Conservation (phyloP, 2,113 vertebrate genomes). For the Rousettus leschenaultii region DNA sequence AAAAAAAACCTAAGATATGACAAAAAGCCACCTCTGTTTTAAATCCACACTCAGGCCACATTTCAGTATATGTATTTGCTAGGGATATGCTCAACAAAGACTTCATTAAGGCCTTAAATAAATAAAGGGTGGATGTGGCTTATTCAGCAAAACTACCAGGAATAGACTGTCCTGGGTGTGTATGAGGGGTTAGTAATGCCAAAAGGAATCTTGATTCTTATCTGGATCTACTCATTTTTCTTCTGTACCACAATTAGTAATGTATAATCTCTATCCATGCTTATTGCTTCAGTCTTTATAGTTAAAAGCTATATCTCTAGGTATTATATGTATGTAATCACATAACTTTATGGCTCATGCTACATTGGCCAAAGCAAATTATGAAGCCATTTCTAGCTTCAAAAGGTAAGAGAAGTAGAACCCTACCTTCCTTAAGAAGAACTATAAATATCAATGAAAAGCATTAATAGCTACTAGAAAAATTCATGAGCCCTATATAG, state of each 20-base stretch:
- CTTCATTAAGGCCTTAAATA: not conserved
- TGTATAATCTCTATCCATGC: not conserved
- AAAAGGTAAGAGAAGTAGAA: not conserved
- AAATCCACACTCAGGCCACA: not conserved
- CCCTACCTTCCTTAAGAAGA: not conserved
- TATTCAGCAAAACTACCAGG: not conserved
- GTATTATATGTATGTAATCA: not conserved
- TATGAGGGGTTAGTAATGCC: not conserved
- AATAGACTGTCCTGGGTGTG: not conserved
- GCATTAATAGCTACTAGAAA: not conserved
- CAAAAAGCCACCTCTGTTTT: not conserved
- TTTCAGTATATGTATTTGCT: not conserved
- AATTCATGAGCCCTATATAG: not conserved
- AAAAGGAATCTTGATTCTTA: not conserved
- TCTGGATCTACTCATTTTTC: not conserved
- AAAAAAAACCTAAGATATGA: not conserved
- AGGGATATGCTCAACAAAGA: not conserved
- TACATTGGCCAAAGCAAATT: not conserved
- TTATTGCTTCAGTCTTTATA: not conserved
- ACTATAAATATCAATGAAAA: not conserved
- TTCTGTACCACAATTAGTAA: not conserved
- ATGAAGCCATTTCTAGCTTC: not conserved
- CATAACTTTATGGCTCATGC: not conserved
- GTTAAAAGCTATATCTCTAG: not conserved
- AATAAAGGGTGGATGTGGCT: not conserved